phyloP scores from a whole-genome alignment of 2,888 invertebrate genomes.

The Lobophora halterata region DNA sequence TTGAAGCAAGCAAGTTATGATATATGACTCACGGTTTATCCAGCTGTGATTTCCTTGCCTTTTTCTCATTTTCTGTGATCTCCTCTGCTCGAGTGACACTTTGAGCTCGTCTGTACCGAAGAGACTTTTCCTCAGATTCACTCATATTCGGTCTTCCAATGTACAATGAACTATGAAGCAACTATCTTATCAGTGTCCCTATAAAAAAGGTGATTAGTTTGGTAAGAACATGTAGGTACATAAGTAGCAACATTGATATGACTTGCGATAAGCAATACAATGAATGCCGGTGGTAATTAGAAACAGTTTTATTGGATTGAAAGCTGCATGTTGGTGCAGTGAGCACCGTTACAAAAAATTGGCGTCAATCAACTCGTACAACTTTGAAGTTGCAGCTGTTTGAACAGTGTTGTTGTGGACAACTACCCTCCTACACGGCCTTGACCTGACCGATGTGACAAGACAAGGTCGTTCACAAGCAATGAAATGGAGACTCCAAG shows the following conservation, averaged over 20 bases:
- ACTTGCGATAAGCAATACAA: conserved; percentile 2
- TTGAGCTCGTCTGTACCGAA: conserved; percentile 87
- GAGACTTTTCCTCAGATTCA: conserved; percentile 72
- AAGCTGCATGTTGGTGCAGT: too few relatives aligned
- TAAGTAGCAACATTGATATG: conserved; percentile 5
- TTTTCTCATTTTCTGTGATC: conserved; percentile 89
- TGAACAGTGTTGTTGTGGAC: too few relatives aligned
- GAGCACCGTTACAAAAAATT: too few relatives aligned
- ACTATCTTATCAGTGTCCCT: conserved; percentile 26
- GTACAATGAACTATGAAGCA: conserved; percentile 4
- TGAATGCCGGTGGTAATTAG: neutral
- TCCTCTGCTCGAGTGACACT: conserved; percentile 95
- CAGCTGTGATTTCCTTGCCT: conserved; percentile 88
- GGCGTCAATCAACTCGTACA: too few relatives aligned
- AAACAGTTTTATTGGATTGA: too few relatives aligned
- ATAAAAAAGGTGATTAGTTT: conserved; percentile 14
- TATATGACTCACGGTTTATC: conserved; percentile 91
- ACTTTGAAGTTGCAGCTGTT: too few relatives aligned
- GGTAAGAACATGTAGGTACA: conserved; percentile 6
- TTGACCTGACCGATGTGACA: too few relatives aligned
- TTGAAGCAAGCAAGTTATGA: neutral
- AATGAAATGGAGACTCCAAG: too few relatives aligned
- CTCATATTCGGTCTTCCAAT: conserved; percentile 44
- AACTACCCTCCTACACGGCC: too few relatives aligned
- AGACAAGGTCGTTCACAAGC: too few relatives aligned